Evolutionary conservation across 2,797 vertebrate genomes (phyloP).

Genomic region (Leptoclinus maculatus): DNA sequence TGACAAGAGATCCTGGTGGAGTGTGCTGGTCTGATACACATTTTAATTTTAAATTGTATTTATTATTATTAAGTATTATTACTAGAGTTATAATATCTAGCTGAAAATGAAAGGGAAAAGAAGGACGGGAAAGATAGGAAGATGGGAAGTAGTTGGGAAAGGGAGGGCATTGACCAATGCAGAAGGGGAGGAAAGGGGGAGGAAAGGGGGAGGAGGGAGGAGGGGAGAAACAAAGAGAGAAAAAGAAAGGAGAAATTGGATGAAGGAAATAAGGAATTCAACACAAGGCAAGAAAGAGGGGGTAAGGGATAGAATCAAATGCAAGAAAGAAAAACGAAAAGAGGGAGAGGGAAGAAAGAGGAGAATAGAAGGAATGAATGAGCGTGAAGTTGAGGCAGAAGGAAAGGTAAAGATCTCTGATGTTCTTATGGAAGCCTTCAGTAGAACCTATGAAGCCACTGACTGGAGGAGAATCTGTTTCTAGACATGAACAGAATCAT

Average conservation of each 20-base stretch:
- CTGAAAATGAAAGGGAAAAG: no score
- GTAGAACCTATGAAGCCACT: no score
- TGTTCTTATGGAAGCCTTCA: no score
- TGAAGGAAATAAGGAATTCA: neutral
- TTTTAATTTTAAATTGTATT: no score
- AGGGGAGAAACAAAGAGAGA: neutral
- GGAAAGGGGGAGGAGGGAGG: neutral
- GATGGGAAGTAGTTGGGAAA: no score
- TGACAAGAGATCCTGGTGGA: slow-evolving; percentile 40
- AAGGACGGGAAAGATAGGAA: no score
- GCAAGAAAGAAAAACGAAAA: neutral
- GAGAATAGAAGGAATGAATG: neutral
- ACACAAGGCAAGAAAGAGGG: neutral
- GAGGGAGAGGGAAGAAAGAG: neutral
- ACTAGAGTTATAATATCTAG: neutral
- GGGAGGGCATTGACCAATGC: no score
- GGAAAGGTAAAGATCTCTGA: no score
- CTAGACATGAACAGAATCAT: neutral
- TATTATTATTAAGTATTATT: no score
- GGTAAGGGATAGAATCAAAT: neutral
- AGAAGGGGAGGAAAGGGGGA: no score
- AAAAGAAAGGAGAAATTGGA: neutral
- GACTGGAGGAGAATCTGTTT: neutral
- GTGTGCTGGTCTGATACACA: neutral
- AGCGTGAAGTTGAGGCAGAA: neutral